Evolutionary conservation across 2,797 vertebrate genomes (phyloP).

Genomic region (Buphagus erythrorhynchus): DNA sequence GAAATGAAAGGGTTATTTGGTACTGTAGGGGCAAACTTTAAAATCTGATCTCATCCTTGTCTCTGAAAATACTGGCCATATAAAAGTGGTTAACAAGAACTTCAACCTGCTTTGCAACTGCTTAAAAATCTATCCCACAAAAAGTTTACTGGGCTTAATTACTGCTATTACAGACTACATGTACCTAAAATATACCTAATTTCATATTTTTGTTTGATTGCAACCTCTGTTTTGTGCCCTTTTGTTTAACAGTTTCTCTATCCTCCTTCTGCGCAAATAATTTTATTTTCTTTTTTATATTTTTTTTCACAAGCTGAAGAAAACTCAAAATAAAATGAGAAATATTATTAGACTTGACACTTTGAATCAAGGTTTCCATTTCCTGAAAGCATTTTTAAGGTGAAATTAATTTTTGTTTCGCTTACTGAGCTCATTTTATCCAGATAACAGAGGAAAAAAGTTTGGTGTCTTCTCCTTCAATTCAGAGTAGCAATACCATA

Average conservation of each 20-base stretch:
- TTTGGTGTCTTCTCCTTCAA: neutral
- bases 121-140: neutral
- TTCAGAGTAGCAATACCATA: neutral
- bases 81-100: neutral
- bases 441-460: neutral
- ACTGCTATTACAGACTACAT: neutral
- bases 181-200: neutral
- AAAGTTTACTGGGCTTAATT: neutral
- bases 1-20: neutral
- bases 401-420: neutral
- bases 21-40: neutral
- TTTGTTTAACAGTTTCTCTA: neutral
- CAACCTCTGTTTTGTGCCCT: neutral
- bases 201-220: neutral
- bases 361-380: conserved; percentile 9
- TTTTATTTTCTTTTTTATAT: neutral
- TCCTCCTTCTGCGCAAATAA: neutral
- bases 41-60: neutral
- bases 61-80: neutral
- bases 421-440: neutral
- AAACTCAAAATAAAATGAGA: neutral
- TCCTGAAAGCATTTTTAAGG: neutral
- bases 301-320: neutral
- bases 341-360: neutral
- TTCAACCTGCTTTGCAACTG: neutral